Base-by-base conservation (phyloP, 1,140 invertebrate species). In the Leguminivora glycinivorella region DNA sequence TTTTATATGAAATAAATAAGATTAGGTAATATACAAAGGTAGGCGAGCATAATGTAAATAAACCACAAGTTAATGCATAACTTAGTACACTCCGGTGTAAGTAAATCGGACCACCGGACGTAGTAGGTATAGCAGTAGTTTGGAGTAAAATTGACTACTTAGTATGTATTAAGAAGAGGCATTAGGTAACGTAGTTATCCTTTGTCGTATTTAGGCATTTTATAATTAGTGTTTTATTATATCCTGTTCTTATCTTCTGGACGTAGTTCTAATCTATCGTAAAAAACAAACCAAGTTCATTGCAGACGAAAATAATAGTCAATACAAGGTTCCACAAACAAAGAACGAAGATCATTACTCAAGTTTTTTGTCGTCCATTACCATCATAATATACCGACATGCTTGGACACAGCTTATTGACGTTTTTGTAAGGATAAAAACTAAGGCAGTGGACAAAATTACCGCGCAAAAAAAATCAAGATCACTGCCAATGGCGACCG, bases 401-500 rank as follows among this genome's bases (percentile, higher is more conserved):
- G 75, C 72, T 47, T 73, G 68, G 70, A 72, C 72, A 52, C 67
- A 58, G 66, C 70, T 73, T 73, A 73, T 70, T 74, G 72, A 67
- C 40, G 58, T 72, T 76, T 75, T 69, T 75, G 40, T 73, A 60
- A 58, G 34, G 56, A 73, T 63, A 73, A 76, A 74, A 76, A 76
- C 52, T 63, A 31, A 60, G 67, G 72, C 52, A 24, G 63, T 73
- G 71, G 77, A 74, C 70, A 74, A 74, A 75, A 73, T 72, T 72
- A 47, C 31, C 43, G 31, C 34, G 56, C 71, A 80, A 78, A 78
- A 75, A 83, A 77, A 76, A 79, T 84, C 84, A 88, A 88, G 84
- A 88, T 84, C 86, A 87, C 74, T 85, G 79, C 74, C 86, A 87
- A 83, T 82, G 82, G 67, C 77, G 76, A 70, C 70, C 70, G 71